Evolutionary conservation across 2,888 invertebrate genomes (phyloP).

Genomic region (Coelogynopora nodosa): DNA sequence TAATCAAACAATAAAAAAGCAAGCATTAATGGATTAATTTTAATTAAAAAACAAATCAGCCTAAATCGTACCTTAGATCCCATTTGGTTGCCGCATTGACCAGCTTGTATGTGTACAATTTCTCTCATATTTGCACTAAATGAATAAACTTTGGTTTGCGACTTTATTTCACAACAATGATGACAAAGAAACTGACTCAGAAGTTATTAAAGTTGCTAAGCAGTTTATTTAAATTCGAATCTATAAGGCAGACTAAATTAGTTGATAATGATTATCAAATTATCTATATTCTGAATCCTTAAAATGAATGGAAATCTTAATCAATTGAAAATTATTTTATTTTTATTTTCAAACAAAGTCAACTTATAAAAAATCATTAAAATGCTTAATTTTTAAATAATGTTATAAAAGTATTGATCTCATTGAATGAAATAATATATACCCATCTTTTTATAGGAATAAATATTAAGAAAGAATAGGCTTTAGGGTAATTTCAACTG

Average conservation of each 20-base stretch:
- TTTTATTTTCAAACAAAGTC: no score
- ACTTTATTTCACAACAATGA: background rate
- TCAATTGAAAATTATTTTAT: no score
- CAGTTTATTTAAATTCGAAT: background rate
- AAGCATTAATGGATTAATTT: conserved; percentile 34
- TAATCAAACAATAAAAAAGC: conserved; percentile 48
- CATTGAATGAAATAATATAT: no score
- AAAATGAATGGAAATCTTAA: no score
- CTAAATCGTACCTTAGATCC: conserved; percentile 76
- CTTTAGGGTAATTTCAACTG: no score
- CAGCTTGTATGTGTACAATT: conserved; percentile 89
- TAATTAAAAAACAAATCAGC: background rate
- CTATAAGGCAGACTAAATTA: background rate
- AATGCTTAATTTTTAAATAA: no score
- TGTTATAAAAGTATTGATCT: no score
- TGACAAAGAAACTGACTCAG: background rate
- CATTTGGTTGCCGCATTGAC: conserved; percentile 92
- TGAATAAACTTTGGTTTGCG: background rate
- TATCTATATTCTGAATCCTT: no score
- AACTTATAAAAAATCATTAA: no score
- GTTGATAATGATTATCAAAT: no score
- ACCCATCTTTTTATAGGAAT: no score
- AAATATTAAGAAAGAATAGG: no score
- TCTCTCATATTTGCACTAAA: conserved; percentile 72
- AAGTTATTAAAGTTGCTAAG: background rate